Evolutionary conservation across 2,797 vertebrate species (phyloP).

Genomic region (Lophius americanus): DNA sequence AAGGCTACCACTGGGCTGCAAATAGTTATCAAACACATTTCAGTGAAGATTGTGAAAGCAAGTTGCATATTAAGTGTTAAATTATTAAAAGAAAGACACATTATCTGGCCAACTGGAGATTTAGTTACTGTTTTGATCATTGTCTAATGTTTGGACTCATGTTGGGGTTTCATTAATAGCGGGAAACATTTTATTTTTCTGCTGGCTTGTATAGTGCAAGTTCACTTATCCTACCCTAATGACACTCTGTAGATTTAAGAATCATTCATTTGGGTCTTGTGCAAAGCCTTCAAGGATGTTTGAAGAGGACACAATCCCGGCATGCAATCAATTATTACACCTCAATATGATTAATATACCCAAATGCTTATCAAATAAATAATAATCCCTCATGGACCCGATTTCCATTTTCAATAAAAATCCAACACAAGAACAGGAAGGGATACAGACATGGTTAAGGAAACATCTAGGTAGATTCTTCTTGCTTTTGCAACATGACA

Average conservation of each 20-base stretch:
- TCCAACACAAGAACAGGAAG: constrained; percentile 59
- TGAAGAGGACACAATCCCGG: constrained; percentile 60
- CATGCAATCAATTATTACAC: constrained; percentile 68
- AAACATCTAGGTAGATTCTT: constrained; percentile 84
- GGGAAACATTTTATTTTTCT: constrained; percentile 53
- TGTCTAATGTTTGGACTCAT: constrained; percentile 49
- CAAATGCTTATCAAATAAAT: constrained; percentile 83
- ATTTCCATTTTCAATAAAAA: constrained; percentile 78
- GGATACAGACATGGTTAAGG: constrained; percentile 68
- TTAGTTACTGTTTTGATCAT: constrained; percentile 49
- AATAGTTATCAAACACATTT: constrained; percentile 68
- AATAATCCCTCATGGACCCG: constrained; percentile 69
- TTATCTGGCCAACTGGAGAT: constrained; percentile 62
- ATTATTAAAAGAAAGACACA: constrained; percentile 70
- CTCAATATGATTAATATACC: constrained; percentile 78
- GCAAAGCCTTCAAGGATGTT: constrained; percentile 73
- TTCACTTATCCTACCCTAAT: constrained; percentile 60
- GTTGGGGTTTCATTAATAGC: constrained; percentile 36
- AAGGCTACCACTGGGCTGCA: constrained; percentile 62
- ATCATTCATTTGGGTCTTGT: constrained; percentile 68
- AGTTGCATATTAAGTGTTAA: constrained; percentile 89
- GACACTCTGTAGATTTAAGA: constrained; percentile 70
- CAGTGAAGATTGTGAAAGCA: constrained; percentile 89
- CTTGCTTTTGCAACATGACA: constrained; percentile 68
- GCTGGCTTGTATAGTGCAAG: constrained; percentile 80